Percentiles rank a stretch among this genome's conserved stretches.
Conservation (phyloP, 1,140 invertebrate genomes). For the Diorhabda sublineata region DNA sequence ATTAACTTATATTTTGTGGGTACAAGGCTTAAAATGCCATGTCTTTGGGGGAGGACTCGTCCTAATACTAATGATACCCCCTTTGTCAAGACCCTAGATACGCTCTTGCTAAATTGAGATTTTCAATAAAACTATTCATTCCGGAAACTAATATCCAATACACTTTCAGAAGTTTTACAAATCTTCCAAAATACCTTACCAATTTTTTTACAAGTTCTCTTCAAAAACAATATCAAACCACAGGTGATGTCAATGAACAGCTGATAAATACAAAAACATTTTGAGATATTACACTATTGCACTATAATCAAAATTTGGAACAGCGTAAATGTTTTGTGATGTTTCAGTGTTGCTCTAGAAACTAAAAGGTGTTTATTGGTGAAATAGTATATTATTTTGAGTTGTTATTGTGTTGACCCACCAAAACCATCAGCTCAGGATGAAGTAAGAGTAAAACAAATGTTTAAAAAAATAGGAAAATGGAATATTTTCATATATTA, state of each 20-base stretch:
- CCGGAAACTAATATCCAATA: conserved; percentile 1
- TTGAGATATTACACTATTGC: background rate
- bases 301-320: background rate
- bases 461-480: too few relatives aligned
- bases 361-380: too few relatives aligned
- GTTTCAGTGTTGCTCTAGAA: background rate
- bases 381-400: too few relatives aligned
- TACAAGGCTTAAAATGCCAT: too few relatives aligned
- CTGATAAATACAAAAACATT: background rate
- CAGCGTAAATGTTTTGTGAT: background rate
- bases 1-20: too few relatives aligned
- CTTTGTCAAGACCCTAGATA: too few relatives aligned
- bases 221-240: background rate
- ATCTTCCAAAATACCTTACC: conserved; percentile 4
- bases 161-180: conserved; percentile 3
- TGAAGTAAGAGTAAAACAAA: too few relatives aligned
- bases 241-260: background rate
- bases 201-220: conserved; percentile 3
- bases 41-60: too few relatives aligned
- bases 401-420: too few relatives aligned
- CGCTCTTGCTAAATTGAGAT: background rate
- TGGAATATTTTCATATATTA: too few relatives aligned
- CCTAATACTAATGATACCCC: too few relatives aligned
- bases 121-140: conserved; percentile 5
- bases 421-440: too few relatives aligned